A percentile compares a stretch with the other conserved stretches of the same genome.
These are phyloP conservation scores for Lucinisca nassula DNA, from an alignment of 2,888 invertebrate species.

Conservation along the genomic window DNA sequence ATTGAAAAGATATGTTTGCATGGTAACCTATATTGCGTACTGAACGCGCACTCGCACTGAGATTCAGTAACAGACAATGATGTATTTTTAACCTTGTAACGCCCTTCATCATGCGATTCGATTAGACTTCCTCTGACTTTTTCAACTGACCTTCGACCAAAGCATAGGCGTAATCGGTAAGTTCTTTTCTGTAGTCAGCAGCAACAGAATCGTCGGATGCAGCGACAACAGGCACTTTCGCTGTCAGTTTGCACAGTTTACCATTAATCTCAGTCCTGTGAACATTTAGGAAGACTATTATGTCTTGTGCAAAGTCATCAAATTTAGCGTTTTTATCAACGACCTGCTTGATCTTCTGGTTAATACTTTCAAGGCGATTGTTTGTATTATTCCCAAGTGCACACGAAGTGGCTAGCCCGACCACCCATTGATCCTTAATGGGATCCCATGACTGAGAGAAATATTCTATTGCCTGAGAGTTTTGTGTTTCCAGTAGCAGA, in stretches of 20 bases:
- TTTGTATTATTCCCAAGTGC: slow-evolving; percentile 5
- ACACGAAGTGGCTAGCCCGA: background rate
- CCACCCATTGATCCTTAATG: slow-evolving; percentile 16
- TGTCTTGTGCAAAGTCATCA: slow-evolving; percentile 22
- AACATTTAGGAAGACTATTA: background rate
- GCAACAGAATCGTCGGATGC: background rate
- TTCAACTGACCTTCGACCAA: background rate
- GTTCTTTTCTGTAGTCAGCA: background rate
- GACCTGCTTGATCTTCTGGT: background rate
- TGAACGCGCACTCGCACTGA: slow-evolving; percentile 2
- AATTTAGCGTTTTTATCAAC: slow-evolving; percentile 20
- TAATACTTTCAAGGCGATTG: slow-evolving; percentile 21
- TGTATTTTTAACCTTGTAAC: background rate
- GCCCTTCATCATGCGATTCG: background rate
- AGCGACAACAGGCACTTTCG: slow-evolving; percentile 13
- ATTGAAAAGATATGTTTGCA: slow-evolving; percentile 19
- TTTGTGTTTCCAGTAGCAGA: background rate
- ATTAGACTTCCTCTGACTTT: background rate
- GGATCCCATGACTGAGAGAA: slow-evolving; percentile 11
- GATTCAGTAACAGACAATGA: background rate
- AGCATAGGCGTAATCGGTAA: background rate
- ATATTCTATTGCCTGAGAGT: background rate
- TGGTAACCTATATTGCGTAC: background rate
- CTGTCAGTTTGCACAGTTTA: background rate
- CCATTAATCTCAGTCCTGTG: slow-evolving; percentile 33